Evolutionary conservation across 2,113 vertebrate species (phyloP).

Genomic region (Serranochromis macrocephalus): DNA sequence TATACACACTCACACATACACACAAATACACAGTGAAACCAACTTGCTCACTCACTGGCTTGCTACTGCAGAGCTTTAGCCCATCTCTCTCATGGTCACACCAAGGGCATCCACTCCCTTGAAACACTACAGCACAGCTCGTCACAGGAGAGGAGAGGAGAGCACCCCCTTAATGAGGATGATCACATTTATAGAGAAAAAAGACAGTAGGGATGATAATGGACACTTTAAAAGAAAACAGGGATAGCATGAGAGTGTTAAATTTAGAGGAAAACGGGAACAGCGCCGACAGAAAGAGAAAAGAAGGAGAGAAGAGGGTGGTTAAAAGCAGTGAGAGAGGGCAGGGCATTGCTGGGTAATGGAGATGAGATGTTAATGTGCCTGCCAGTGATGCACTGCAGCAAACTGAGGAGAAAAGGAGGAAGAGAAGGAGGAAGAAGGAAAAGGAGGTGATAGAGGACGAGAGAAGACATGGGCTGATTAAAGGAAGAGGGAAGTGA

Average conservation of each 20-base stretch:
- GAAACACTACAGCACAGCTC: conserved; percentile 24
- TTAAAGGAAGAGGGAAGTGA: background rate
- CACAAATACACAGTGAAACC: background rate
- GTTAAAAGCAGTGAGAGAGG: background rate
- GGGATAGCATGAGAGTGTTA: background rate
- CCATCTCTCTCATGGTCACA: conserved; percentile 53
- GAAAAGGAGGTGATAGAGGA: background rate
- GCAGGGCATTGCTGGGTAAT: conserved; percentile 34
- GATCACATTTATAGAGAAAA: background rate
- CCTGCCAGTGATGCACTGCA: conserved; percentile 61
- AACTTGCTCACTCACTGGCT: conserved; percentile 29
- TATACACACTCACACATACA: background rate
- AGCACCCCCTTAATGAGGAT: background rate
- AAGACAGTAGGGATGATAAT: background rate
- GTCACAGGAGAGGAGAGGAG: conserved; percentile 5
- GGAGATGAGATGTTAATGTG: conserved; percentile 66
- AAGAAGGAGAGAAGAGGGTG: background rate
- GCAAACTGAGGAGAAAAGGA: conserved; percentile 46
- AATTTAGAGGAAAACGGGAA: background rate
- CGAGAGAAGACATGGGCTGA: background rate
- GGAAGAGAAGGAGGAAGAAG: conserved; percentile 11
- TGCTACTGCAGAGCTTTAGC: conserved; percentile 49
- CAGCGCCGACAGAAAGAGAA: background rate
- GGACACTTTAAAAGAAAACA: background rate
- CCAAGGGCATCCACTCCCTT: conserved; percentile 47